Evolutionary conservation across 2,113 vertebrate genomes (phyloP), one percentile per base, ranked within the genome.

Genomic region (Catharus minimus): DNA sequence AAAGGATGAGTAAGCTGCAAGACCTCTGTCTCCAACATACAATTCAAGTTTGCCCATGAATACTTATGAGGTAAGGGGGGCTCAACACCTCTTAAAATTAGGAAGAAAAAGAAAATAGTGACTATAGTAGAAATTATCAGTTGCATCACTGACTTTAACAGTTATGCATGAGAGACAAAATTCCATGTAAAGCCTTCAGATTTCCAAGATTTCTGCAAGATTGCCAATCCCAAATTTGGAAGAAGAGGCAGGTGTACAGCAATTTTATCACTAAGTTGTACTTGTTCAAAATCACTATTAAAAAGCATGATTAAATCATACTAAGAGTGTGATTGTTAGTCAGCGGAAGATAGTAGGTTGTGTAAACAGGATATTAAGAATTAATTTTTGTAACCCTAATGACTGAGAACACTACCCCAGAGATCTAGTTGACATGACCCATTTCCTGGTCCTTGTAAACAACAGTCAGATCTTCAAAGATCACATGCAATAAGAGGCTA

Each of bases 31-130:
- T 75, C 33, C 26, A 58, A 27, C 5, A 18, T 13, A 26, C 4
- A 88, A 18, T 13, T 32, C 0, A 2, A 30, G 4, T 84, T 82
- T 72, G 20, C 27, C 30, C 16, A 30, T 27, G n/a, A 33, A 47
- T 53, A 36, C 11, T 57, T 10, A 7, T 58, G 14, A 4, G 10
- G 3, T n/a, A 7, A 66, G 18, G 3, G 7, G 4, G 2, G 33
- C 32, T 72, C 24, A 44, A 11, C 32, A 49, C 2, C 4, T 65
- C 55, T 58, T 53, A 73, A 82, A 87, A 66, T 61, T 5, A 82
- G 13, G 41, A 61, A 60, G 19, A 60, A 75, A 50, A 68, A 50
- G 1, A 47, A 68, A 77, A 47, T 27, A n/a, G 19, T 68, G 0
- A 39, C 27, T 73, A 9, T 19, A 81, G 16, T 15, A 61, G 53